Evolutionary conservation across 2,888 invertebrate genomes (phyloP), one percentile per base, ranked within the genome.

Genomic region (Petrolisthes cinctipes): DNA sequence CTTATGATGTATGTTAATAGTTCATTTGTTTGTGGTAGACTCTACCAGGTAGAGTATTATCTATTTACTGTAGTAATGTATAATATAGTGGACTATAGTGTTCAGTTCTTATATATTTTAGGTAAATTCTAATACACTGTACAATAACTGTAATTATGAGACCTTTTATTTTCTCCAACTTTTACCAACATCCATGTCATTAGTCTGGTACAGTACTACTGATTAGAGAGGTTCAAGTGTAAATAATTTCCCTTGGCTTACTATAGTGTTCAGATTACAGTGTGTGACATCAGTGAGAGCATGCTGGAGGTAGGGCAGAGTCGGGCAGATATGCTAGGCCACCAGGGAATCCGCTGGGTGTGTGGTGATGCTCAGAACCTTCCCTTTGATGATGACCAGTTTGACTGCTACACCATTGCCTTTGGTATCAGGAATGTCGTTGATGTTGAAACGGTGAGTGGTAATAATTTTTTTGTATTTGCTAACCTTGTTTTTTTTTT

Each of bases 351-450:
- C 2, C 91, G 92, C 1, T 95, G 94, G 94, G 89, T 94, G 4
- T 92, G 93, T 92, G 97, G 96, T 0, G 95, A 99, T 93, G 99
- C 99, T 0, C 99, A 99, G 93, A 93, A 94, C 86, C 94, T 99
- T 81, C 95, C 96, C 0, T 94, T 98, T 91, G 94, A 95, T 0
- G 95, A 95, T 91, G 95, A 97, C 75, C 94, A 94, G 66, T 99
- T 95, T 93, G 96, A 96, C 91, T 97, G 97, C 0, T 99, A 98
- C 93, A 99, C 99, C 3, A 98, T 99, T 91, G 98, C 98, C 0
- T 99, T 99, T 94, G 99, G 99, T 20, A 97, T 99, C 91, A 94
- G 99, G 91, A 99, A 99, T 94, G 97, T 97, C 91, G 98, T 98
- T 0, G 96, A 97, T 92, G 95, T 98, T 86, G 96, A 98, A 86